These are phyloP conservation scores for Amphipoea oculea DNA, from an alignment of 2,888 invertebrate species.

Conservation along the genomic window DNA sequence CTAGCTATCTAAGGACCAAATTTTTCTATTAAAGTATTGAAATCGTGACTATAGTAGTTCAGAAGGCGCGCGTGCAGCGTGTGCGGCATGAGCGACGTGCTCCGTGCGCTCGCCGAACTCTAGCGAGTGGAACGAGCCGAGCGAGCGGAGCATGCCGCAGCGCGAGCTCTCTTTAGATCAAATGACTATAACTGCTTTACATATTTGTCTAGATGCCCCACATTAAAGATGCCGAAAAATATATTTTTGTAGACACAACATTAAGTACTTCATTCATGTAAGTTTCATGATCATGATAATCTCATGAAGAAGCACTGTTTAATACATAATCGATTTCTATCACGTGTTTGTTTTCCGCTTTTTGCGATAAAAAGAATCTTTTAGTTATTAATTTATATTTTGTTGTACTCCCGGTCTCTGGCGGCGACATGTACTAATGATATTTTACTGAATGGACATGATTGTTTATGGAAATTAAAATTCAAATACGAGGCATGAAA, in stretches of 20 bases:
- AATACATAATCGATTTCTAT: constrained; percentile 51
- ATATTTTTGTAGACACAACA: constrained; percentile 58
- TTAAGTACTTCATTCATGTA: constrained; percentile 40
- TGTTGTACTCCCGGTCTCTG: constrained; percentile 39
- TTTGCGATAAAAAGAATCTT: constrained; percentile 50
- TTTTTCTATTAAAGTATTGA: constrained; percentile 64
- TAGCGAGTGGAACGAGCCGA: neutral
- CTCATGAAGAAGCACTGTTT: constrained; percentile 36
- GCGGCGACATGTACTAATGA: constrained; percentile 27
- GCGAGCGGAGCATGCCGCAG: constrained; percentile 19
- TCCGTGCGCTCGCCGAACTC: constrained; percentile 3
- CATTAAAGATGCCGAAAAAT: constrained; percentile 43
- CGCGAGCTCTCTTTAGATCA: constrained; percentile 20
- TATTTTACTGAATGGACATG: neutral
- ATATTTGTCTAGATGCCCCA: constrained; percentile 48
- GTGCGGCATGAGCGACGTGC: constrained; percentile 8
- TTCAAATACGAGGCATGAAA: neutral
- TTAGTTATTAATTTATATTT: constrained; percentile 55
- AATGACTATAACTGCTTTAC: constrained; percentile 47
- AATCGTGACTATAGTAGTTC: constrained; percentile 46
- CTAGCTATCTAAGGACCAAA: constrained; percentile 69
- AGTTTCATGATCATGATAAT: constrained; percentile 28
- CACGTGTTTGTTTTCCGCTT: constrained; percentile 49
- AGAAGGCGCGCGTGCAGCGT: constrained; percentile 7
- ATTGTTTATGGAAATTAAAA: constrained; percentile 4